A percentile compares a stretch with the other conserved stretches of the same genome.
These are phyloP conservation scores for Halcyon malimbica DNA, from an alignment of 2,113 vertebrate genomes.

Conservation along the genomic window DNA sequence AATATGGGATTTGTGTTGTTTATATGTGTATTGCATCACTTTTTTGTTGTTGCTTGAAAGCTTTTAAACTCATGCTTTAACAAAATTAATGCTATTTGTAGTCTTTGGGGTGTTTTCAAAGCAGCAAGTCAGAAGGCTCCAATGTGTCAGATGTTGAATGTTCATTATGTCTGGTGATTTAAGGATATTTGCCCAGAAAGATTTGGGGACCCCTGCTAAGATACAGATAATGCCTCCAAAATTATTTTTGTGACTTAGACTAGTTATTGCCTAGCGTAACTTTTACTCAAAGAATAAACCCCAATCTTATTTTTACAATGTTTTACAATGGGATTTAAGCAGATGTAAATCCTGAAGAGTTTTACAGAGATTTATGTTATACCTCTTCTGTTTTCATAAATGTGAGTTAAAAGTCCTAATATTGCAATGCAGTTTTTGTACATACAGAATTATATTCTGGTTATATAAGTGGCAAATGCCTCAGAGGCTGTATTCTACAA, in stretches of 20 bases:
- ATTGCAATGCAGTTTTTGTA: not conserved
- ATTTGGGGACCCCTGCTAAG: no score
- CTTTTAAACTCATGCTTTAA: not conserved
- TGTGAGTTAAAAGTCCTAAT: not conserved
- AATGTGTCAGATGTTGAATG: fast-evolving
- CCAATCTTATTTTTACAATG: not conserved
- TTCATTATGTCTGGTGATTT: fast-evolving
- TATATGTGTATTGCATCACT: fast-evolving
- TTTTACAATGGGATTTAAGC: not conserved
- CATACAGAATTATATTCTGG: not conserved
- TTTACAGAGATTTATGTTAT: not conserved
- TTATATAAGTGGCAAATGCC: not conserved
- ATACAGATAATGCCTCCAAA: not conserved
- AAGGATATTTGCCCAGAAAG: not conserved
- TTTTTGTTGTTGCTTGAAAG: not conserved
- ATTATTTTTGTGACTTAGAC: not conserved
- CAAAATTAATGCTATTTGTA: fast-evolving
- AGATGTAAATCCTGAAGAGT: not conserved
- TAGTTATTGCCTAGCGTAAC: not conserved
- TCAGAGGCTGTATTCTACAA: not conserved
- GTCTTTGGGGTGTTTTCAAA: not conserved
- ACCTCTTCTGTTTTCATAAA: not conserved
- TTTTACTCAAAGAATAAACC: not conserved
- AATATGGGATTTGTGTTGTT: fast-evolving
- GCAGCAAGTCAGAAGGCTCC: not conserved